Percentiles rank a stretch among this genome's conserved stretches.
Evolutionary conservation across 2,797 vertebrate species (phyloP).

Genomic region (Sandelia bainsii): DNA sequence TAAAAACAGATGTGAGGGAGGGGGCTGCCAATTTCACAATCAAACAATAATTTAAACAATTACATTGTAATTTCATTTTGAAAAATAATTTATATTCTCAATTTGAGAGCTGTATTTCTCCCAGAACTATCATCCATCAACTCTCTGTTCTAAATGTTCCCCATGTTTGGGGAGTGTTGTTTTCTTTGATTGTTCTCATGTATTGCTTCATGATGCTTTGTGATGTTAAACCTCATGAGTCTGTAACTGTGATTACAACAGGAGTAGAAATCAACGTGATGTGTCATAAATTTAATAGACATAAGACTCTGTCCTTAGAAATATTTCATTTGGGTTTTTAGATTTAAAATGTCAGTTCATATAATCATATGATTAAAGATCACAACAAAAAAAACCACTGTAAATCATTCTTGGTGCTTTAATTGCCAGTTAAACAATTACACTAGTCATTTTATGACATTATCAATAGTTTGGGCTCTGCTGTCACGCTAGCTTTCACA

Average conservation of each 20-base stretch:
- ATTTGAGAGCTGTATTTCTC: background rate
- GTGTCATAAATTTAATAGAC: constrained; percentile 25
- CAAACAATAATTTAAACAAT: no score
- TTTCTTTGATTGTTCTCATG: constrained; percentile 37
- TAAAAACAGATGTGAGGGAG: background rate
- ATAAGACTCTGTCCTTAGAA: constrained; percentile 12
- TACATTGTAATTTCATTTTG: background rate
- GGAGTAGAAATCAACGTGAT: constrained; percentile 28
- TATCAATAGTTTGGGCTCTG: background rate
- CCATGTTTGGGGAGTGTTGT: constrained; percentile 5
- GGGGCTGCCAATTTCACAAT: background rate
- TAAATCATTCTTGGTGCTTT: constrained; percentile 21
- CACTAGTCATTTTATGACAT: constrained; percentile 2
- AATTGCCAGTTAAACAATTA: background rate
- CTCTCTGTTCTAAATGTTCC: constrained; percentile 4
- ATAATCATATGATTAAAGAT: constrained; percentile 26
- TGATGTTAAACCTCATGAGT: constrained; percentile 11
- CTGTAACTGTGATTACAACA: background rate
- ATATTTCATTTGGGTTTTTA: constrained; percentile 10
- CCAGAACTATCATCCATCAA: background rate
- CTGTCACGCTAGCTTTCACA: constrained; percentile 6
- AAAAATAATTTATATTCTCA: background rate
- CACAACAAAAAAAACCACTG: background rate
- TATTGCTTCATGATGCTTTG: constrained; percentile 23
- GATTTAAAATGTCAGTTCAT: constrained; percentile 21